Evolutionary conservation across 30 jellyfish, hydroid and myxozoan genomes (phyloP).

Genomic region (Chironex yamaguchii): DNA sequence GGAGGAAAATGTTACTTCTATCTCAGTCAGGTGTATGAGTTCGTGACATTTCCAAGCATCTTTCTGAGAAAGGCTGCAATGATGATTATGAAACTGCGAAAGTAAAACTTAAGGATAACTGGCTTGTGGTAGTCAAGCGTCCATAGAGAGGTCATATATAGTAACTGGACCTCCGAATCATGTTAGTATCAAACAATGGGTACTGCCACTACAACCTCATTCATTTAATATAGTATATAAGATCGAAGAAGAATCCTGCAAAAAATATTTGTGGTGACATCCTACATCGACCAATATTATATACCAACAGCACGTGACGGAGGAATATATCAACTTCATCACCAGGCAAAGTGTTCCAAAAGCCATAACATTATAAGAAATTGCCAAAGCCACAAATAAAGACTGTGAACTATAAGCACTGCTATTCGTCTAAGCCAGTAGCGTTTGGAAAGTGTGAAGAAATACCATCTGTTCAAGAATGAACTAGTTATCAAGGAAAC

Average conservation of each 20-base stretch:
- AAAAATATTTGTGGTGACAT: conserved; percentile 57
- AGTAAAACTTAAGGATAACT: conserved; percentile 29
- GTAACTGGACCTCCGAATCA: conserved; percentile 49
- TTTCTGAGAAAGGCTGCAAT: conserved; percentile 3
- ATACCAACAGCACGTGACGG: conserved; percentile 36
- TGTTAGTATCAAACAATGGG: conserved; percentile 50
- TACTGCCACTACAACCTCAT: conserved; percentile 54
- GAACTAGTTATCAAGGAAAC: neutral
- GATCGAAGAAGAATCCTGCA: conserved; percentile 38
- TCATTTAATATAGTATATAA: conserved; percentile 28
- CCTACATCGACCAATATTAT: conserved; percentile 22
- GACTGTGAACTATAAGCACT: conserved; percentile 44
- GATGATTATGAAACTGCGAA: conserved; percentile 1
- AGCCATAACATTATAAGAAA: conserved; percentile 66
- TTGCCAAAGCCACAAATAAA: conserved; percentile 48
- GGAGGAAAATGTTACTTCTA: conserved; percentile 7
- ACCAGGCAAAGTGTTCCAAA: conserved; percentile 50
- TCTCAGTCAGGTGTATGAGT: conserved; percentile 35
- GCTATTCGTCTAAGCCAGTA: conserved; percentile 44
- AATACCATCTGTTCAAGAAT: conserved; percentile 1
- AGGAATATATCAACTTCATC: conserved; percentile 47
- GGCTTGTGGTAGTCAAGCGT: conserved; percentile 5
- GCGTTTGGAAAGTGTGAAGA: conserved; percentile 20
- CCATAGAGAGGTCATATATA: conserved; percentile 28
- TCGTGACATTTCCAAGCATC: conserved; percentile 57